A percentile compares a stretch with the other conserved stretches of the same genome.
These are phyloP conservation scores for Hololepta plana DNA, from an alignment of 2,888 invertebrate genomes.

Conservation along the genomic window DNA sequence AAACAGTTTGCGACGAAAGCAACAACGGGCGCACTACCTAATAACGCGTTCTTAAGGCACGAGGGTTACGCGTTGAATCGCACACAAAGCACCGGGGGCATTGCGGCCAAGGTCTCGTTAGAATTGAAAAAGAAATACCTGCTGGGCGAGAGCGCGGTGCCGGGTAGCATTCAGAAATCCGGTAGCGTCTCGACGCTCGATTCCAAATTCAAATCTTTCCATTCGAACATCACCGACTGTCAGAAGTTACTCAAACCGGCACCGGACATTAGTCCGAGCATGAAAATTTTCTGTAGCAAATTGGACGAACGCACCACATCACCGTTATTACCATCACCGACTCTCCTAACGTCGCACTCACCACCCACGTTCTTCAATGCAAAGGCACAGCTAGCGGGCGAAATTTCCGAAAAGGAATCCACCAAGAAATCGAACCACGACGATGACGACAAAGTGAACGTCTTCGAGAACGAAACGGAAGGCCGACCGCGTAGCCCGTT, in stretches of 20 bases:
- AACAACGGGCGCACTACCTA: constrained; percentile 7
- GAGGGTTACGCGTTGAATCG: constrained; percentile 66
- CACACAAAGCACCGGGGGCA: constrained; percentile 72
- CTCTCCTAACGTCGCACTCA: no score
- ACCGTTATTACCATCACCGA: constrained; percentile 14
- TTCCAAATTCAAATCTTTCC: constrained; percentile 66
- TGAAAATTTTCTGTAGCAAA: constrained; percentile 44
- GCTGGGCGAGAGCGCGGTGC: constrained; percentile 47
- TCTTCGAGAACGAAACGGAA: constrained; percentile 24
- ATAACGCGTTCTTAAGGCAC: constrained; percentile 24
- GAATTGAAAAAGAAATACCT: constrained; percentile 75
- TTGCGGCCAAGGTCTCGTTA: constrained; percentile 71
- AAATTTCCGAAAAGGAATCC: constrained; percentile 3
- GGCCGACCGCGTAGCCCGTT: constrained; percentile 39
- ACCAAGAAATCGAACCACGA: constrained; percentile 7
- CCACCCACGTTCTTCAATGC: no score
- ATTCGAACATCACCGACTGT: constrained; percentile 73
- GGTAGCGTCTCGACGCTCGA: constrained; percentile 72
- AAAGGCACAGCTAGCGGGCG: background rate
- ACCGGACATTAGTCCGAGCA: constrained; percentile 44
- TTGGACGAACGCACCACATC: constrained; percentile 24
- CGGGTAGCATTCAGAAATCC: constrained; percentile 59
- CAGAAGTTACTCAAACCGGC: constrained; percentile 73
- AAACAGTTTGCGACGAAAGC: no score
- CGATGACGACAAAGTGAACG: constrained; percentile 3